Evolutionary conservation across 2,113 vertebrate genomes (phyloP).

Genomic region (Thryonomys swinderianus): DNA sequence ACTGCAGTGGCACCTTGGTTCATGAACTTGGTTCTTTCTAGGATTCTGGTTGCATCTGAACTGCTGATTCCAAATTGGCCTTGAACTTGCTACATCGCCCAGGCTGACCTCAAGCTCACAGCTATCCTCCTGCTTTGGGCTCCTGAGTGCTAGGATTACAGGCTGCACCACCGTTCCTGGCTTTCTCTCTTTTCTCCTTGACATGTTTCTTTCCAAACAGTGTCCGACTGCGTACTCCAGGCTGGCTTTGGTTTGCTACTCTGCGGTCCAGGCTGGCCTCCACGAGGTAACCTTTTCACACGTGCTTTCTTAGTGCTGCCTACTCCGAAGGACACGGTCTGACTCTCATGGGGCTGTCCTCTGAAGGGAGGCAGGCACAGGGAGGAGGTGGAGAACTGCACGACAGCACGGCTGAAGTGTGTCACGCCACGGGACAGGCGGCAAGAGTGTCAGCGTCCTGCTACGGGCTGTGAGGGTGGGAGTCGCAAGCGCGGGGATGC

Average conservation of each 20-base stretch:
- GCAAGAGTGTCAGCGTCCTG: not conserved
- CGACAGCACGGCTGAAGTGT: fast-evolving
- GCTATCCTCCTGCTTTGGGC: not conserved
- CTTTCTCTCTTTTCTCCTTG: not conserved
- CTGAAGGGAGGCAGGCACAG: not conserved
- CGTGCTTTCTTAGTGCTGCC: not conserved
- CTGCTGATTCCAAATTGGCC: not conserved
- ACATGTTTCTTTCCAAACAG: not conserved
- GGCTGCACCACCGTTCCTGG: not conserved
- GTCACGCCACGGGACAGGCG: not conserved
- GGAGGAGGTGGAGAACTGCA: not conserved
- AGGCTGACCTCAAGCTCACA: not conserved
- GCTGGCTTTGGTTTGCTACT: not conserved
- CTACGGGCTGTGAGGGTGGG: not conserved
- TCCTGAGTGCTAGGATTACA: not conserved
- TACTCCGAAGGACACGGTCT: not conserved
- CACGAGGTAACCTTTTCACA: not conserved
- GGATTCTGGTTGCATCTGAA: not conserved
- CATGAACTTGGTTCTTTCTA: not conserved
- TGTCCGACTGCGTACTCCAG: not conserved
- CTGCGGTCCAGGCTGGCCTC: not conserved
- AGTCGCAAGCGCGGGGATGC: not conserved
- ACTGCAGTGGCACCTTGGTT: not conserved
- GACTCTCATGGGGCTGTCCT: not conserved
- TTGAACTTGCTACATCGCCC: not conserved